Conservation (phyloP, 2,113 vertebrate species). For the Etheostoma cragini region DNA sequence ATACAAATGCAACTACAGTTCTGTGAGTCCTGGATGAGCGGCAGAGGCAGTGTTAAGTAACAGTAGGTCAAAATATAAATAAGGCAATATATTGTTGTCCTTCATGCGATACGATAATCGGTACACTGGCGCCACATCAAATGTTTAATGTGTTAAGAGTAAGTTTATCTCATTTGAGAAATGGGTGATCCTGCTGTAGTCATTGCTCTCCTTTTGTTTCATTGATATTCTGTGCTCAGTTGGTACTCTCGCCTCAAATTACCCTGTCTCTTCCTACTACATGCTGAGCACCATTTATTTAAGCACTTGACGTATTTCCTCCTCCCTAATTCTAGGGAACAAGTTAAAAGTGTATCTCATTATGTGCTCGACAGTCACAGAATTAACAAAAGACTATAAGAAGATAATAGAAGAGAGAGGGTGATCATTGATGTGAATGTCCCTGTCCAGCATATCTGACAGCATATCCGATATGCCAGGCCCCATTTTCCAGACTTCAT, state of each 20-base stretch:
- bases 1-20: too few relatives aligned
- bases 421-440: background rate
- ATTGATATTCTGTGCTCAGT: conserved; percentile 2
- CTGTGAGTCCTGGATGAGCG: too few relatives aligned
- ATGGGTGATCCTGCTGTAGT: background rate
- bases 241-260: conserved; percentile 12
- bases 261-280: conserved; percentile 22
- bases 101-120: too few relatives aligned
- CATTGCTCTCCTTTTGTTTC: conserved; percentile 1
- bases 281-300: conserved; percentile 34
- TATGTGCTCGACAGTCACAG: conserved; percentile 13
- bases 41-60: too few relatives aligned
- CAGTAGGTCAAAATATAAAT: too few relatives aligned
- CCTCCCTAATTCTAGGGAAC: conserved; percentile 54
- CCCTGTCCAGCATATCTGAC: background rate
- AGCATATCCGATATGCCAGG: background rate
- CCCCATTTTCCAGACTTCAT: background rate
- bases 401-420: background rate
- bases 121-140: too few relatives aligned
- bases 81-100: too few relatives aligned
- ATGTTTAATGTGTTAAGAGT: background rate
- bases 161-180: background rate
- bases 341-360: conserved; percentile 48
- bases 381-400: conserved; percentile 18
- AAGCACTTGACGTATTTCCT: conserved; percentile 42